phyloP scores from a whole-genome alignment of 2,797 vertebrate species.

The Todus mexicanus region DNA sequence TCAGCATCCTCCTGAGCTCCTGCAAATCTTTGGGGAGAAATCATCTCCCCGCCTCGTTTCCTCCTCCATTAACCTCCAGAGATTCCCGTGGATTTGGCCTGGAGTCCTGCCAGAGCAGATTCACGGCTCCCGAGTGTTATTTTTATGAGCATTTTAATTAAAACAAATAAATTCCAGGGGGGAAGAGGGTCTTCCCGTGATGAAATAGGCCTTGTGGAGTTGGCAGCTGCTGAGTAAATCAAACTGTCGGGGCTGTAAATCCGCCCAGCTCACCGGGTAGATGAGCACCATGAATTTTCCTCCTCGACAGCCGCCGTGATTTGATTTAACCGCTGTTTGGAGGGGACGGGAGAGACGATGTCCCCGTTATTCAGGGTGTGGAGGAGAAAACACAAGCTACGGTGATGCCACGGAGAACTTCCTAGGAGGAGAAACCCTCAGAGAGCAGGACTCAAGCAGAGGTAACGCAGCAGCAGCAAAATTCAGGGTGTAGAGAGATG shows the following conservation, averaged over 20 bases:
- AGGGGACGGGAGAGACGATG: neutral
- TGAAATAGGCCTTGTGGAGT: neutral
- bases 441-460: neutral
- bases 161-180: neutral
- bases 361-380: neutral
- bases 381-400: neutral
- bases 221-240: neutral
- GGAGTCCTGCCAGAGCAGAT: neutral
- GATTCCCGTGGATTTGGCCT: neutral
- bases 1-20: neutral
- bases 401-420: neutral
- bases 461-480: fast-evolving
- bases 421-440: neutral
- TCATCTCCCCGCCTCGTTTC: neutral
- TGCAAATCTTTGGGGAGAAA: neutral
- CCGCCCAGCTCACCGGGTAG: neutral
- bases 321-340: neutral
- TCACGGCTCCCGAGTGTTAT: neutral
- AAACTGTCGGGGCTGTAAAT: fast-evolving
- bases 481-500: neutral
- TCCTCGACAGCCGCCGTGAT: neutral
- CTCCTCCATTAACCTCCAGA: neutral
- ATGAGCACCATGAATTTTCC: neutral
- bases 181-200: neutral
- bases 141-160: slow-evolving; percentile 5